Conservation (phyloP, 2,113 vertebrate species). For the Lepisosteus osseus region DNA sequence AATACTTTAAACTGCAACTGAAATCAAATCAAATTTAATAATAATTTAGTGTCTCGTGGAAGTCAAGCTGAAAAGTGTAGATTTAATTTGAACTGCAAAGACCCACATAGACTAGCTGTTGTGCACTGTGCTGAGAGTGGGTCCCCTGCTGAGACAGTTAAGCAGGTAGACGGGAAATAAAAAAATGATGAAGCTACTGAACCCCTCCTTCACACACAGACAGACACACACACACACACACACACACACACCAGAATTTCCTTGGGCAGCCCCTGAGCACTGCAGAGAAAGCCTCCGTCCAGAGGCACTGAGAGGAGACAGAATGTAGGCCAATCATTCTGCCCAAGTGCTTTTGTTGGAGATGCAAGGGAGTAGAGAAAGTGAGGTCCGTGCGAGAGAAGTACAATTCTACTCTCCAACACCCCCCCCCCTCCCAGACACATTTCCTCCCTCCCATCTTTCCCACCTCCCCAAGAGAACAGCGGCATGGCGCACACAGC, state of each 20-base stretch:
- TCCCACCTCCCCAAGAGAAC: conserved; percentile 27
- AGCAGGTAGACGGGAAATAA: too few relatives aligned
- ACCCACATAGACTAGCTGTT: too few relatives aligned
- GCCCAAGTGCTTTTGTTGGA: conserved; percentile 50
- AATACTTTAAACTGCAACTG: too few relatives aligned
- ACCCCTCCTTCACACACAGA: conserved; percentile 37
- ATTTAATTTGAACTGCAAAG: too few relatives aligned
- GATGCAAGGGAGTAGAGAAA: conserved; percentile 39
- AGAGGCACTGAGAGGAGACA: conserved; percentile 2
- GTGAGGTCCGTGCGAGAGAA: conserved; percentile 21
- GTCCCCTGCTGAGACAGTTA: too few relatives aligned
- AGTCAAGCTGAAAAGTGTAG: too few relatives aligned
- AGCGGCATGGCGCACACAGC: conserved; percentile 29
- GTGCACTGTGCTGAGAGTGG: too few relatives aligned
- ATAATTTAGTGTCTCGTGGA: too few relatives aligned
- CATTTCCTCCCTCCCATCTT: not conserved
- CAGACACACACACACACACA: conserved; percentile 3
- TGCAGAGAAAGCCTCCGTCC: conserved; percentile 21
- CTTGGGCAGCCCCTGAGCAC: conserved; percentile 12
- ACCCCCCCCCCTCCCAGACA: not conserved
- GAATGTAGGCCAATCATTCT: conserved; percentile 65
- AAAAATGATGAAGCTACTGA: too few relatives aligned
- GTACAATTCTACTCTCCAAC: conserved; percentile 5
- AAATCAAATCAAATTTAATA: too few relatives aligned
- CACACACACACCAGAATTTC: not conserved